phyloP scores from a whole-genome alignment of 1,140 invertebrate genomes.

The Drosophila insularis region DNA sequence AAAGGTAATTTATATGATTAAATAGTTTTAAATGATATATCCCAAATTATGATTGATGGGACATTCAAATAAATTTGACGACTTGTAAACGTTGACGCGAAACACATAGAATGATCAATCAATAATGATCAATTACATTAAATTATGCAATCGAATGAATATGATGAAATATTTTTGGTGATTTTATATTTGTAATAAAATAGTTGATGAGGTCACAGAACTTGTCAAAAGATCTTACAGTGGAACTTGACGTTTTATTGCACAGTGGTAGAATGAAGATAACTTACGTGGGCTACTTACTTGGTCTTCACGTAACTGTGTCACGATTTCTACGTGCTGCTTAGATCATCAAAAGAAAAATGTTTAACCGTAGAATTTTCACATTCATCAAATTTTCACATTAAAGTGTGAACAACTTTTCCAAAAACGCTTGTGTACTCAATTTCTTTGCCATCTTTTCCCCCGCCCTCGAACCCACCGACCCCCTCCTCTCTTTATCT shows the following conservation, averaged over 20 bases:
- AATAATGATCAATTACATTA: background rate
- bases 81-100: background rate
- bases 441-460: slow-evolving; percentile 1
- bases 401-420: slow-evolving; percentile 48
- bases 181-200: background rate
- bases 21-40: background rate
- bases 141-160: background rate
- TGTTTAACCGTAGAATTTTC: slow-evolving; percentile 53
- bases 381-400: slow-evolving; percentile 45
- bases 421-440: slow-evolving; percentile 12
- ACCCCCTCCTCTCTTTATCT: background rate
- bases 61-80: background rate
- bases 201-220: background rate
- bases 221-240: background rate
- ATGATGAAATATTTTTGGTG: too few species aligned
- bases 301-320: slow-evolving; percentile 26
- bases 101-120: background rate
- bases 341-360: slow-evolving; percentile 36
- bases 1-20: background rate
- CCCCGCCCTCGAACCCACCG: background rate
- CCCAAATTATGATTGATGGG: background rate
- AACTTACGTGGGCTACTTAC: slow-evolving; percentile 8
- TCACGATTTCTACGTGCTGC: slow-evolving; percentile 29
- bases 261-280: background rate
- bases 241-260: background rate